Conservation (phyloP, 2,888 invertebrate species). For the Rhaphigaster nebulosa region DNA sequence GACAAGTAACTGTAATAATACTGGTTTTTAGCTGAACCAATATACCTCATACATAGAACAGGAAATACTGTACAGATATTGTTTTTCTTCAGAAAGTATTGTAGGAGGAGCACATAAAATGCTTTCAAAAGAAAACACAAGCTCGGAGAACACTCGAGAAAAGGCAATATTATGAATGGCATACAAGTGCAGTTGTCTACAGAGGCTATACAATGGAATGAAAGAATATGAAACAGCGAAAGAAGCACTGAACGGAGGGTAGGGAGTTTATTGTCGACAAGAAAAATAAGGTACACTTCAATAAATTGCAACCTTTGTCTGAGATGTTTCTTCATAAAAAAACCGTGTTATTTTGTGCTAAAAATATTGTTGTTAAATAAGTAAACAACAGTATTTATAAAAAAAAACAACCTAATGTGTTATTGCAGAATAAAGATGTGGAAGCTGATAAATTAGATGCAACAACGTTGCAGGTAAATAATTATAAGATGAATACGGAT, state of each 20-base stretch:
- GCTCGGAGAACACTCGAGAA: neutral
- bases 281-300: neutral
- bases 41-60: neutral
- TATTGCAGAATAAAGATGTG: too few species aligned
- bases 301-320: neutral
- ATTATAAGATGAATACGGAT: too few species aligned
- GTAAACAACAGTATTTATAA: neutral
- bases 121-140: neutral
- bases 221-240: neutral
- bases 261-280: neutral
- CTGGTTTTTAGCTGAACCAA: neutral
- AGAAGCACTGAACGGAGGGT: neutral
- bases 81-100: neutral
- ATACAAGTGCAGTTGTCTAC: neutral
- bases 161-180: neutral
- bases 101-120: neutral
- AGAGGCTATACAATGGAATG: neutral
- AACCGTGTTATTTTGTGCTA: neutral
- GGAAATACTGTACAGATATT: neutral
- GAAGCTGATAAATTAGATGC: too few species aligned
- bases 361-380: neutral
- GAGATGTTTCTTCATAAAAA: neutral
- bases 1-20: neutral
- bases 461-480: too few species aligned
- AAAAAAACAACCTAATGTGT: too few species aligned